Conservation (phyloP, 2,113 vertebrate species). For the Scomber colias region DNA sequence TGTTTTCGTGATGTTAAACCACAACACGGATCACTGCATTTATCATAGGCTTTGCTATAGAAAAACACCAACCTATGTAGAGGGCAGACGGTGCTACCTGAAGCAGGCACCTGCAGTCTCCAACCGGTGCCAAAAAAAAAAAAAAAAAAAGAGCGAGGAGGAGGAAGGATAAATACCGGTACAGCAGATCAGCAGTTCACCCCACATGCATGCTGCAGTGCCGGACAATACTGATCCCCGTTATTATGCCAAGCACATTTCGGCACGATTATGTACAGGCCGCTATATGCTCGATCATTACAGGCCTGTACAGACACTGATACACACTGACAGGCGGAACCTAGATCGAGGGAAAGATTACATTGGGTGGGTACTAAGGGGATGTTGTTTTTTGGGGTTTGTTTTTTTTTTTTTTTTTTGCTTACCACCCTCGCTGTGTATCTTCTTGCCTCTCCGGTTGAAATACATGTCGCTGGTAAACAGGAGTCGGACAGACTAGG, state of each 20-base stretch:
- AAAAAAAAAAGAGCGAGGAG: neutral
- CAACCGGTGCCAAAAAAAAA: conserved; percentile 32
- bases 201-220: conserved; percentile 73
- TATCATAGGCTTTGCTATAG: neutral
- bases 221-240: conserved; percentile 24
- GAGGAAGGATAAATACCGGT: conserved; percentile 31
- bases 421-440: conserved; percentile 88
- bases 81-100: neutral
- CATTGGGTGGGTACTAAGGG: neutral
- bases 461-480: conserved; percentile 85
- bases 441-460: conserved; percentile 86
- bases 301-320: conserved; percentile 7
- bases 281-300: conserved; percentile 4
- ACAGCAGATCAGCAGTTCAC: conserved; percentile 32
- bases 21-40: neutral
- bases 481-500: conserved; percentile 57
- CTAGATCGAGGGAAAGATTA: neutral
- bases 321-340: neutral
- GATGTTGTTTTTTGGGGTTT: neutral
- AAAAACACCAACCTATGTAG: neutral
- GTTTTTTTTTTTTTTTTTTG: neutral
- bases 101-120: conserved; percentile 40
- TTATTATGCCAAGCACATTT: conserved; percentile 67
- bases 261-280: conserved; percentile 44
- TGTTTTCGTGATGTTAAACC: neutral